Conservation (phyloP, 2,797 vertebrate genomes). For the Oreonectes daqikongensis region DNA sequence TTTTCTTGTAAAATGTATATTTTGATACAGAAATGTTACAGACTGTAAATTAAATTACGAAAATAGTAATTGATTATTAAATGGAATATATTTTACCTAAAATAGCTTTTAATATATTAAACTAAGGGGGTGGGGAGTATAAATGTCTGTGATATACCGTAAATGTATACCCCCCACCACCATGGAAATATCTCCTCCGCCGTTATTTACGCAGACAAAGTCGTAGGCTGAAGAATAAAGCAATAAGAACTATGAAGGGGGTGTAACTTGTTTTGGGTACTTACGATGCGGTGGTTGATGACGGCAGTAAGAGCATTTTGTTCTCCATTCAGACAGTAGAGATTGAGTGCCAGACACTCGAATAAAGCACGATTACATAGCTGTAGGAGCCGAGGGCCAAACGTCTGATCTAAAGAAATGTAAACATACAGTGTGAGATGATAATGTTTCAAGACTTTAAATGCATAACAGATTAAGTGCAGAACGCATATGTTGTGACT, state of each 20-base stretch:
- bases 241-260: background rate
- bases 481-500: background rate
- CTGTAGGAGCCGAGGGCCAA: conserved; percentile 85
- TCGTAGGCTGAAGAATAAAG: conserved; percentile 5
- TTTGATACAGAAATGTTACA: no score
- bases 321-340: conserved; percentile 88
- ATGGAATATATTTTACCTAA: no score
- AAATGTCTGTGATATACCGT: background rate
- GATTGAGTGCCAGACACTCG: conserved; percentile 90
- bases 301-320: conserved; percentile 85
- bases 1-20: no score
- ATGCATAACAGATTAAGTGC: background rate
- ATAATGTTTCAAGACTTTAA: background rate
- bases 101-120: no score
- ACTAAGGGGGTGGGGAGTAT: no score
- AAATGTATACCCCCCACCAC: background rate
- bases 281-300: conserved; percentile 92
- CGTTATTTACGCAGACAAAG: background rate
- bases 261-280: conserved; percentile 54
- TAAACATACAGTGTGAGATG: background rate
- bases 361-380: conserved; percentile 92
- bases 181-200: conserved; percentile 26
- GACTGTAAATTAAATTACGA: no score
- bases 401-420: conserved; percentile 78
- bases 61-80: background rate